Evolutionary conservation across 1,140 invertebrate genomes (phyloP).

Genomic region (Megalopta genalis): DNA sequence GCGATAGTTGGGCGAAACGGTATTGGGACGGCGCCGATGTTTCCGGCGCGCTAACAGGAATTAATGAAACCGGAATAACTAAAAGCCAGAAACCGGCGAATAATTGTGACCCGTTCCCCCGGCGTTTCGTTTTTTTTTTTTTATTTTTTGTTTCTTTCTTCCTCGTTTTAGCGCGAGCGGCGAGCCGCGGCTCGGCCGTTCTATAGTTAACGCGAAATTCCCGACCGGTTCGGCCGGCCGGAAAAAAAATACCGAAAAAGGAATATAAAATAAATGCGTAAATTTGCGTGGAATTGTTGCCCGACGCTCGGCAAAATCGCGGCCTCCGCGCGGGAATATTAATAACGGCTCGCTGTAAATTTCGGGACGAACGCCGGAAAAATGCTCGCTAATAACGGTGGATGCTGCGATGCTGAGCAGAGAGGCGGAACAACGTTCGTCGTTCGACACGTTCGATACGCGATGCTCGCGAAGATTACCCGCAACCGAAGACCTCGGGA

Average conservation of each 20-base stretch:
- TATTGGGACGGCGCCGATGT: not conserved
- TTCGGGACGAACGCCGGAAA: not conserved
- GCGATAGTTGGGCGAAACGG: not conserved
- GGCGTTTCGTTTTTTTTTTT: not conserved
- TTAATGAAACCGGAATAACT: conserved; percentile 47
- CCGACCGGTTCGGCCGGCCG: conserved; percentile 12
- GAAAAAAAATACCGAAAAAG: not conserved
- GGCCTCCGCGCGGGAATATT: conserved; percentile 12
- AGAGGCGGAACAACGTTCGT: not conserved
- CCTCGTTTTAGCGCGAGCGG: not conserved
- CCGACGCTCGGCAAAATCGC: conserved; percentile 16
- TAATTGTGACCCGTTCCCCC: conserved; percentile 4
- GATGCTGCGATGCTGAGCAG: not conserved
- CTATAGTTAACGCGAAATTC: conserved; percentile 15
- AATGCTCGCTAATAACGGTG: not conserved
- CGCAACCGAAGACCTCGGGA: too few relatives aligned
- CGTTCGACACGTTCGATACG: not conserved
- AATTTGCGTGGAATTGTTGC: conserved; percentile 37
- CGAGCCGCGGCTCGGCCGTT: not conserved
- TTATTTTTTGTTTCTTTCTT: not conserved
- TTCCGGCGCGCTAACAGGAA: conserved; percentile 27
- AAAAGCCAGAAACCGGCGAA: conserved; percentile 25
- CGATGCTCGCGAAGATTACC: too few relatives aligned
- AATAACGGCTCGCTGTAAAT: conserved; percentile 33
- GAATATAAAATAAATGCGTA: conserved; percentile 24